Evolutionary conservation across 1,140 invertebrate genomes (phyloP).

Genomic region (Camponotus floridanus): DNA sequence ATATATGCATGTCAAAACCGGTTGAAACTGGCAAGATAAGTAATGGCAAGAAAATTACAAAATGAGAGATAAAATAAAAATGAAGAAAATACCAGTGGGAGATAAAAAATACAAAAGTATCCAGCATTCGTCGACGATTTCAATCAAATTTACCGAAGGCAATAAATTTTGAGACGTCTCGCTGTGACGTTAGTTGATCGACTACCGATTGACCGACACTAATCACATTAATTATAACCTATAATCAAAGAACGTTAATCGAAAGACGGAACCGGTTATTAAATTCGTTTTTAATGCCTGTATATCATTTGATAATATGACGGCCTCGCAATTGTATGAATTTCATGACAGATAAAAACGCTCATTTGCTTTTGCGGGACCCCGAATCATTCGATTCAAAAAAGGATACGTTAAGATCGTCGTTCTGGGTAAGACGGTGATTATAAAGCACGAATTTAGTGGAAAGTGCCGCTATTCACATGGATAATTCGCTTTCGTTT

Average conservation of each 20-base stretch:
- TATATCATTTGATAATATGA: slow-evolving; percentile 59
- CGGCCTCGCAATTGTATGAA: slow-evolving; percentile 11
- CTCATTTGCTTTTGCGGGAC: slow-evolving; percentile 46
- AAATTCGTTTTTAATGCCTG: slow-evolving; percentile 68
- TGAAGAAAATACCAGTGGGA: not conserved
- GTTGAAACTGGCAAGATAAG: not conserved
- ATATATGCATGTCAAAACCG: not conserved
- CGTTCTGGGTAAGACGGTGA: slow-evolving; percentile 47
- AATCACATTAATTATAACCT: slow-evolving; percentile 76
- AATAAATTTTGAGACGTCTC: not conserved
- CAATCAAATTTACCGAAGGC: slow-evolving; percentile 10
- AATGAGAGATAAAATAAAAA: not conserved
- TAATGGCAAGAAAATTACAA: not conserved
- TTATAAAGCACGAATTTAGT: slow-evolving; percentile 65
- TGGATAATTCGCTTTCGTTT: slow-evolving; percentile 63
- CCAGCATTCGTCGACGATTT: not conserved
- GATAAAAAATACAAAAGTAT: not conserved
- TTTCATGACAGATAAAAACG: slow-evolving; percentile 41
- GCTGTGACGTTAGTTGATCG: not conserved
- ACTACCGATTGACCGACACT: slow-evolving; percentile 27
- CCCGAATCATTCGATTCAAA: slow-evolving; percentile 71
- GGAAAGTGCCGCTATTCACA: slow-evolving; percentile 2
- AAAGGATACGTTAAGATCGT: slow-evolving; percentile 76
- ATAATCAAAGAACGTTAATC: slow-evolving; percentile 74
- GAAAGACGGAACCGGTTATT: slow-evolving; percentile 75